Conservation (phyloP, 2,888 invertebrate genomes). For the Mesorhabditis spiculigera region DNA sequence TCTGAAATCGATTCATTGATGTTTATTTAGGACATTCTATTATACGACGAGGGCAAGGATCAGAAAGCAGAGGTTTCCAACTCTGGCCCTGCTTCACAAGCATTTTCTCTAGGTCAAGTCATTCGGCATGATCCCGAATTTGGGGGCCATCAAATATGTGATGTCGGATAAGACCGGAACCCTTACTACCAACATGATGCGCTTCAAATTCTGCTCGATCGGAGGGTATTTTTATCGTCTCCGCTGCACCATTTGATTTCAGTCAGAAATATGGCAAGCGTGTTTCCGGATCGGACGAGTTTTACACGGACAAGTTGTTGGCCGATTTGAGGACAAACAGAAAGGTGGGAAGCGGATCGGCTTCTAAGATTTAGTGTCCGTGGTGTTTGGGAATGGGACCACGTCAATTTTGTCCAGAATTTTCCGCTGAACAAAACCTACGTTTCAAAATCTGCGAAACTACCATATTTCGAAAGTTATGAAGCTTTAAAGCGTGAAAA, state of each 20-base stretch:
- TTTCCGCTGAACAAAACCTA: too few species aligned
- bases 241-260: neutral
- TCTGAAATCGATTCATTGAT: too few species aligned
- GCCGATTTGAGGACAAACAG: slow-evolving; percentile 17
- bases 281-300: neutral
- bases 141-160: slow-evolving; percentile 70
- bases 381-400: too few species aligned
- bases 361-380: too few species aligned
- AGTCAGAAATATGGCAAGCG: slow-evolving; percentile 14
- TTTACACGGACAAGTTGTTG: slow-evolving; percentile 18
- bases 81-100: neutral
- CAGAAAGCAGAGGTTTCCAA: neutral
- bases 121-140: neutral
- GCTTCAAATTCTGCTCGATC: slow-evolving; percentile 71
- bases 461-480: too few species aligned
- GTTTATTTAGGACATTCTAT: too few species aligned
- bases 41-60: neutral
- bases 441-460: too few species aligned
- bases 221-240: slow-evolving; percentile 12
- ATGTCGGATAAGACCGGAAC: slow-evolving; percentile 99
- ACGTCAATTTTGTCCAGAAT: too few species aligned
- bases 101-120: neutral
- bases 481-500: too few species aligned
- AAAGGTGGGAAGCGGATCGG: neutral
- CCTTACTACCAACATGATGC: slow-evolving; percentile 92